Evolutionary conservation across 23 tunicate genomes (phyloP), one percentile per base, ranked within the genome.

Genomic region (Halocynthia roretzi): DNA sequence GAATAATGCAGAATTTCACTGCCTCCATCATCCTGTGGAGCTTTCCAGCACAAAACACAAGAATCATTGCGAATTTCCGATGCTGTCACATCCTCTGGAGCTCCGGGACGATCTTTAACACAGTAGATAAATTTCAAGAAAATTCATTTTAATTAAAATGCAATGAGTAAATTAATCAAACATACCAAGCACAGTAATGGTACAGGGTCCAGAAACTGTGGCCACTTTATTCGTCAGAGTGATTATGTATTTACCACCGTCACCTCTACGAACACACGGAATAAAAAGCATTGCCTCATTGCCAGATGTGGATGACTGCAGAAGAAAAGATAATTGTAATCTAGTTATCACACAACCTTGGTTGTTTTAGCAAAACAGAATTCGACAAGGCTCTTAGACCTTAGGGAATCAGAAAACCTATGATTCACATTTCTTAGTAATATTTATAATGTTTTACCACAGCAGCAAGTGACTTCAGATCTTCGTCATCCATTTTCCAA

Each of bases 1-100:
- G 76, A 54, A 67, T 80, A 80, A 50, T 70, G 53, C 50, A 70
- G 18, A 71, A 80, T 49, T 12, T 48, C 40, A 12, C 61, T 18
- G 7, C 83, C 83, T 9, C 83, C 83, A 80, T 70, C 56, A 52
- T 80, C 83, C 10, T 15, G 51, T 10, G 83, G 83, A 7, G 14
- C 48, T 10, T 69, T 80, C 83, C 83, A 80, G 22, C 22, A 66
- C 76, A 80, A 20, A 5, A 80, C 14, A 51, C 76, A 70, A 14
- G 64, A 80, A 22, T 80, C 78, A 70, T 50, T 70, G 15, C 65
- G 52, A 20, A 80, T 80, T 31, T 80, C 83, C 1, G 57, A 10
- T 8, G 71, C 64, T 14, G 55, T 52, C 53, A 71, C n/a, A 14
- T 80, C 73, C 52, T 80, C 64, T 66, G 73, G 76, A 9, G 61